Conservation (phyloP, 2,113 vertebrate species). For the Buteo buteo region DNA sequence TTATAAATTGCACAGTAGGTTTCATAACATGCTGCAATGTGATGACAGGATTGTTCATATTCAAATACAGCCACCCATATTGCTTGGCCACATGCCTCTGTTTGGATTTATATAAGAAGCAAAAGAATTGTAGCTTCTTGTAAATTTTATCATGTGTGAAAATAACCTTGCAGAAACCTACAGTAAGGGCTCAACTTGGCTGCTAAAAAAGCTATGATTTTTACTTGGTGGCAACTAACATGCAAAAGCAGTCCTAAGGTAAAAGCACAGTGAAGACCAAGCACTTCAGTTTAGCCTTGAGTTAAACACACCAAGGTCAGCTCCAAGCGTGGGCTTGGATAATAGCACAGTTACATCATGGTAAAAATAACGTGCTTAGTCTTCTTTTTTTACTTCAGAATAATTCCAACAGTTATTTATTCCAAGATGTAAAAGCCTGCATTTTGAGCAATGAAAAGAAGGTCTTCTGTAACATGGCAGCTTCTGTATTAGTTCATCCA, state of each 20-base stretch:
- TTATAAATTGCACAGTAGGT: background rate
- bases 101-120: background rate
- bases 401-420: background rate
- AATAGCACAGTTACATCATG: background rate
- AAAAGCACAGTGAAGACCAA: background rate
- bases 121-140: background rate
- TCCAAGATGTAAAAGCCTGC: background rate
- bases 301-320: background rate
- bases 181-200: background rate
- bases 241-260: background rate
- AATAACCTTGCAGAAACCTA: background rate
- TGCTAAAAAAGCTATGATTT: background rate
- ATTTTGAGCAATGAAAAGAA: background rate
- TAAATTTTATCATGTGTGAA: background rate
- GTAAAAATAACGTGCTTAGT: background rate
- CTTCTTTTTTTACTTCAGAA: background rate
- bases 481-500: background rate
- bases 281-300: background rate
- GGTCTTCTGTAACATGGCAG: background rate
- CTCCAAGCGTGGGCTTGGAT: background rate
- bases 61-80: background rate
- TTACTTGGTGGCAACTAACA: background rate
- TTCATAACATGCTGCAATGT: background rate
- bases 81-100: background rate
- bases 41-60: background rate